Evolutionary conservation across 2,797 vertebrate genomes (phyloP).

Genomic region (Poecilia wingei): DNA sequence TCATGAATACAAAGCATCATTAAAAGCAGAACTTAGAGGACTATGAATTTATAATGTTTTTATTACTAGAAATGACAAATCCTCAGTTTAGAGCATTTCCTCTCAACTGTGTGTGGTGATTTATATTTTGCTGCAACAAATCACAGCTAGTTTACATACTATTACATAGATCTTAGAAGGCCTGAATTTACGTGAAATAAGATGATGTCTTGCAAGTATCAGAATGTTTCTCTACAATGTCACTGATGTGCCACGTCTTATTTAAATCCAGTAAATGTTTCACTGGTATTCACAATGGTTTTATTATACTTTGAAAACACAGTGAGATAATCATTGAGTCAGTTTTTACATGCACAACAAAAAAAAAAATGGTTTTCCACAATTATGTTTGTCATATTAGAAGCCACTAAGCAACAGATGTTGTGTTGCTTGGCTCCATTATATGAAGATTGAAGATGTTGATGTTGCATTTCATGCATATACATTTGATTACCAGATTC

Average conservation of each 20-base stretch:
- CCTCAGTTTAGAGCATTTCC: constrained; percentile 40
- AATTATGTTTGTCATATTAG: background rate
- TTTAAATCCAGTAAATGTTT: background rate
- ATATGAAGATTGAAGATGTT: background rate
- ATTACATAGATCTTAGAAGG: background rate
- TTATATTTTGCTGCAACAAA: constrained; percentile 12
- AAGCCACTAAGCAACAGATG: background rate
- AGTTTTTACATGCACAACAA: background rate
- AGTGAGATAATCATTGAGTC: background rate
- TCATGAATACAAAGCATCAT: constrained; percentile 74
- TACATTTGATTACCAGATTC: background rate
- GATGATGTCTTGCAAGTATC: background rate
- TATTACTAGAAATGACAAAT: constrained; percentile 59
- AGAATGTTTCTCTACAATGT: background rate
- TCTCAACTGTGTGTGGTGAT: constrained; percentile 25
- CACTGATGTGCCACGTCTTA: background rate
- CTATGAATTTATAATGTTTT: constrained; percentile 66
- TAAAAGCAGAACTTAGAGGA: constrained; percentile 72
- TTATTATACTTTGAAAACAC: background rate
- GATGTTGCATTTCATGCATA: background rate
- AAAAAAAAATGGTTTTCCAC: background rate
- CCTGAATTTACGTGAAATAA: background rate
- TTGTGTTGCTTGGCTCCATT: background rate
- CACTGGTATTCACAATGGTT: background rate
- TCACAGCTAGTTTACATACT: constrained; percentile 1